Evolutionary conservation across 2,888 invertebrate species (phyloP).

Genomic region (Metopia argyrocephala): DNA sequence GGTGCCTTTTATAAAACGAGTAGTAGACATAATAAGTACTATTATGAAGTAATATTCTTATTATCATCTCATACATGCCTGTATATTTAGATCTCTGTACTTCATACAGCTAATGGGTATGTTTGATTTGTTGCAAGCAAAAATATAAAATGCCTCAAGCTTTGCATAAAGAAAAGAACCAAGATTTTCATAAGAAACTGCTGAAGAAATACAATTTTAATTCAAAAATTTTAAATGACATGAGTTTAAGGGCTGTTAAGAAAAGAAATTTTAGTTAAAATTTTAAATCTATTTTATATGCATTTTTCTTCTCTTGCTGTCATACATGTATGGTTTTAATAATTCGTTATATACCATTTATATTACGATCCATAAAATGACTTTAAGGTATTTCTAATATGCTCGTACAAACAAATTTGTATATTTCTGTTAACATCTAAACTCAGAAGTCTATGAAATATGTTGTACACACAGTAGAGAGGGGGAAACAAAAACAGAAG

Average conservation of each 20-base stretch:
- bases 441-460: conserved; percentile 33
- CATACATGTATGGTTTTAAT: not conserved
- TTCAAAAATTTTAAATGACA: too few relatives aligned
- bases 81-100: conserved; percentile 9
- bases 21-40: conserved; percentile 61
- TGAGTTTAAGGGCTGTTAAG: too few relatives aligned
- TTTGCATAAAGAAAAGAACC: not conserved
- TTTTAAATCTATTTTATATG: not conserved
- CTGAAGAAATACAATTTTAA: too few relatives aligned
- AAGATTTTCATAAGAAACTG: too few relatives aligned
- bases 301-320: not conserved
- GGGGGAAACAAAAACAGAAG: not conserved
- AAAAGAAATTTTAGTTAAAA: too few relatives aligned
- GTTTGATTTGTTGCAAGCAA: not conserved
- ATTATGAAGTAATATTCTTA: conserved; percentile 41
- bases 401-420: not conserved
- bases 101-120: conserved; percentile 17
- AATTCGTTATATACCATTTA: not conserved
- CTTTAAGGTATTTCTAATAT: conserved; percentile 38
- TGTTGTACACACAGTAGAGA: conserved; percentile 15
- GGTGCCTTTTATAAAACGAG: conserved; percentile 44
- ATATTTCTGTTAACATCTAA: not conserved
- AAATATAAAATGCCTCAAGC: not conserved
- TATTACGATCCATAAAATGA: not conserved
- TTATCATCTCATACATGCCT: not conserved